A percentile compares a stretch with the other conserved stretches of the same genome.
phyloP scores from a whole-genome alignment of 1,140 invertebrate species.

The Kradibia gibbosae region DNA sequence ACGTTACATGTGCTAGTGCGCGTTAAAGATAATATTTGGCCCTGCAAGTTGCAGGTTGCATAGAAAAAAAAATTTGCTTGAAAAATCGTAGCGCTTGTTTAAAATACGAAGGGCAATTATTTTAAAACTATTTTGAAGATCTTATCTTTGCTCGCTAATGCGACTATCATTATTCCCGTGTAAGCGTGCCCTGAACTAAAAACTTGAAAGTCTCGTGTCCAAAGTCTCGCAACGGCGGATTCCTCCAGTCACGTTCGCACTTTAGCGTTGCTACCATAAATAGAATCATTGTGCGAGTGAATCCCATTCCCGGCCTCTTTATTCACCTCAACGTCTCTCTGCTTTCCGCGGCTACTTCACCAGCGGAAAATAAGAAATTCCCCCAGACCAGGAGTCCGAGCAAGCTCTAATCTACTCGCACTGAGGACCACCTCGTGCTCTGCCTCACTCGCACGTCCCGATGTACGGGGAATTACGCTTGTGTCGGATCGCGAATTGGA shows the following conservation, averaged over 20 bases:
- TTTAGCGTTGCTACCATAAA: not conserved
- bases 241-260: not conserved
- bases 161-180: no score
- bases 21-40: no score
- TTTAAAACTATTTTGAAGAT: no score
- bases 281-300: not conserved
- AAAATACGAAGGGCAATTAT: no score
- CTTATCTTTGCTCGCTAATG: no score
- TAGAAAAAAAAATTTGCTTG: no score
- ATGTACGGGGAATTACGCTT: constrained; percentile 5
- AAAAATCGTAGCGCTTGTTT: no score
- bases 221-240: not conserved
- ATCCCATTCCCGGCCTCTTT: not conserved
- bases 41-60: no score
- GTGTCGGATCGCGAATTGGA: not conserved
- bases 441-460: not conserved
- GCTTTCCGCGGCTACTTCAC: not conserved
- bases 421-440: not conserved
- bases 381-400: not conserved
- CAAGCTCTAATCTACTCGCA: not conserved
- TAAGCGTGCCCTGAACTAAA: no score
- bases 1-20: no score
- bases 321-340: not conserved
- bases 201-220: no score
- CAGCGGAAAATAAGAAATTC: constrained; percentile 5